Evolutionary conservation across 2,113 vertebrate genomes (phyloP).

Genomic region (Notothenia coriiceps): DNA sequence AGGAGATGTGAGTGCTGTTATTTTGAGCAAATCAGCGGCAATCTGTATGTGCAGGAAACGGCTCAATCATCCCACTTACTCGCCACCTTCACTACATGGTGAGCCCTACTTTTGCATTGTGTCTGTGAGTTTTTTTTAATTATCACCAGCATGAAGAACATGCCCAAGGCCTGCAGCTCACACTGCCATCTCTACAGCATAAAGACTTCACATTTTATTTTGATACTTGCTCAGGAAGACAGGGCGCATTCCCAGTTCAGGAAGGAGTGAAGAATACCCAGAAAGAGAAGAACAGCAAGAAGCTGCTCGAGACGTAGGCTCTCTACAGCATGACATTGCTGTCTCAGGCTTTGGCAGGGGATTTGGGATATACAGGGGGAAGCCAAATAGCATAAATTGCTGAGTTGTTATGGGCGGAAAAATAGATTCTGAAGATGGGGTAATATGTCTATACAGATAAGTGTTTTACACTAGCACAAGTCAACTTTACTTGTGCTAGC

Average conservation of each 20-base stretch:
- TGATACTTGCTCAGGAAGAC: constrained; percentile 67
- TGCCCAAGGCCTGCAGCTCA: constrained; percentile 88
- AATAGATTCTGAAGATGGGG: constrained; percentile 35
- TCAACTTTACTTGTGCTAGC: background rate
- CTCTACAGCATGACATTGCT: constrained; percentile 49
- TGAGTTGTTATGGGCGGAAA: constrained; percentile 46
- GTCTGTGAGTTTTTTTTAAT: constrained; percentile 75
- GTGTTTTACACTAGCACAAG: background rate
- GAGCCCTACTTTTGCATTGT: constrained; percentile 81
- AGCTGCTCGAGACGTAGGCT: constrained; percentile 52
- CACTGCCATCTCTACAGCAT: constrained; percentile 64
- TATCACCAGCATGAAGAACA: constrained; percentile 90
- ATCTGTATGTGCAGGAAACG: constrained; percentile 49
- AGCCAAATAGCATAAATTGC: constrained; percentile 56
- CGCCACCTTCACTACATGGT: constrained; percentile 44
- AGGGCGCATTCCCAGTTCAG: constrained; percentile 72
- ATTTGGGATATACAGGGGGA: constrained; percentile 35
- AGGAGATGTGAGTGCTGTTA: constrained; percentile 81
- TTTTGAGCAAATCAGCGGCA: constrained; percentile 45
- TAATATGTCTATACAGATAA: background rate
- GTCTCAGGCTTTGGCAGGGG: constrained; percentile 57
- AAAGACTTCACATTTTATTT: constrained; percentile 71
- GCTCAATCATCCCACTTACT: constrained; percentile 31
- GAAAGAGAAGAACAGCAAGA: constrained; percentile 60
- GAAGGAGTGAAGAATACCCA: constrained; percentile 50